Conservation (phyloP, 1,140 invertebrate species). For the Archegozetes longisetosus region DNA sequence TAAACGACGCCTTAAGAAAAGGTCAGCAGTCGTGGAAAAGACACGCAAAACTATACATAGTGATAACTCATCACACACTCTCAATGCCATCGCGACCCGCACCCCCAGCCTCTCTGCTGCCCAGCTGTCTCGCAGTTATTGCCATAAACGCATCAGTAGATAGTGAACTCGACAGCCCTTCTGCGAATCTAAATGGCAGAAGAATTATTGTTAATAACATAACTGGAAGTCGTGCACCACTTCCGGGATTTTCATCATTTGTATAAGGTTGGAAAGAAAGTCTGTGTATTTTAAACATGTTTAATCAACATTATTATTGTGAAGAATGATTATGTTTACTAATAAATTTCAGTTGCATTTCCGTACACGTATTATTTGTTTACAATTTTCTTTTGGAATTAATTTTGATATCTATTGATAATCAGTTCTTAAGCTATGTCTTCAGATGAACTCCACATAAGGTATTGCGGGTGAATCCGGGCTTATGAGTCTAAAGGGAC, state of each 20-base stretch:
- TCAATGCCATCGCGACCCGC: not conserved
- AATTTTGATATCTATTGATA: no score
- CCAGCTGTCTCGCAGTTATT: slow-evolving; percentile 10
- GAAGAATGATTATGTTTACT: no score
- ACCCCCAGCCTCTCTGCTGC: slow-evolving; percentile 11
- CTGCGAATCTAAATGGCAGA: slow-evolving; percentile 68
- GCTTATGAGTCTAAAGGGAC: no score
- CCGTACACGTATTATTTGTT: no score
- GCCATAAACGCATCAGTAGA: slow-evolving; percentile 10
- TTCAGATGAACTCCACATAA: no score
- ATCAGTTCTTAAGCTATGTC: no score
- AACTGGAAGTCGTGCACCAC: slow-evolving; percentile 78
- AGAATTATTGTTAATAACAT: slow-evolving; percentile 96
- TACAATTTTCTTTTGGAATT: no score
- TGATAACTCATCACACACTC: slow-evolving; percentile 9
- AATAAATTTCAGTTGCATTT: no score
- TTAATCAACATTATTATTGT: no score
- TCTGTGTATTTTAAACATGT: no score
- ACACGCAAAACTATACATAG: slow-evolving; percentile 32
- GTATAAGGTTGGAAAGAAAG: no score
- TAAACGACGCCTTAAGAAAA: slow-evolving; percentile 79
- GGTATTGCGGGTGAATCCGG: no score
- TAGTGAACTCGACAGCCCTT: slow-evolving; percentile 6
- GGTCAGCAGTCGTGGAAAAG: slow-evolving; percentile 49
- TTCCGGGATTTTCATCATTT: slow-evolving; percentile 93